These are phyloP conservation scores for Opisthocomus hoazin DNA, from an alignment of 2,113 vertebrate species.

Conservation along the genomic window DNA sequence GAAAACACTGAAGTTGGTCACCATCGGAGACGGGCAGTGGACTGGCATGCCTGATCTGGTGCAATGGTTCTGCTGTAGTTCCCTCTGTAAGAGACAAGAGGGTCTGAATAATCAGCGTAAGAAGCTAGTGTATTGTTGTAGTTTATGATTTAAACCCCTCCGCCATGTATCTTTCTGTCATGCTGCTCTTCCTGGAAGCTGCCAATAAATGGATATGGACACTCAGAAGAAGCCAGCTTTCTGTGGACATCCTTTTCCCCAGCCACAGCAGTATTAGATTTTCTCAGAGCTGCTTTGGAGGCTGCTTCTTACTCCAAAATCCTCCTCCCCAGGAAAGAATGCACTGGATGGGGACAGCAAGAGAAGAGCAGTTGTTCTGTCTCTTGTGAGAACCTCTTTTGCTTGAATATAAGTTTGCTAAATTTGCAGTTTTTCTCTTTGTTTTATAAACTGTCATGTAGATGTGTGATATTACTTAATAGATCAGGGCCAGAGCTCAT, in stretches of 20 bases:
- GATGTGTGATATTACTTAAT: not conserved
- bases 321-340: not conserved
- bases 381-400: not conserved
- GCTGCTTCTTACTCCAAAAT: not conserved
- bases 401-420: not conserved
- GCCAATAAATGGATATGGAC: not conserved
- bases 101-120: not conserved
- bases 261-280: not conserved
- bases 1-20: not conserved
- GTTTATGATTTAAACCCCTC: not conserved
- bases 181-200: not conserved
- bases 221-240: not conserved
- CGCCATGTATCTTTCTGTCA: not conserved
- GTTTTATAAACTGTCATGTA: not conserved
- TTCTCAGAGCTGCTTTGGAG: not conserved
- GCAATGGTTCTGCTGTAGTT: not conserved
- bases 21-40: not conserved
- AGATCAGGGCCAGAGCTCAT: not conserved
- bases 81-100: not conserved
- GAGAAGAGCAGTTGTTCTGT: fast-evolving
- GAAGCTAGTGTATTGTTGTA: not conserved
- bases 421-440: not conserved
- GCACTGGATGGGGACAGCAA: not conserved
- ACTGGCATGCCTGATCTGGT: not conserved
- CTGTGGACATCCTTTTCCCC: not conserved